Conservation (phyloP, 2,888 invertebrate species). For the Coenonympha arcania region DNA sequence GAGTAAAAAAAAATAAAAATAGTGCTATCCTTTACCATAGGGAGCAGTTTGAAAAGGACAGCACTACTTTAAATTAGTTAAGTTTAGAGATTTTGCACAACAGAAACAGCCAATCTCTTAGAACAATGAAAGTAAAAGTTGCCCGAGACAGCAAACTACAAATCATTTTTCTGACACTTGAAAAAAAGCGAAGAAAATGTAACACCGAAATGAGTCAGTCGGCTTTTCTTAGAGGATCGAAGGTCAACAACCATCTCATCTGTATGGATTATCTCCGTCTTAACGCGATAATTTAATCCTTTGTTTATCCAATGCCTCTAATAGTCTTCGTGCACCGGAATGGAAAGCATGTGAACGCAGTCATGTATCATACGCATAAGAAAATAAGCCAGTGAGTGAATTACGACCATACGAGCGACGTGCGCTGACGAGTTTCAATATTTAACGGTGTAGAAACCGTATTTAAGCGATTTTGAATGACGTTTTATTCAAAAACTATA, state of each 20-base stretch:
- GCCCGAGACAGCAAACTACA: background rate
- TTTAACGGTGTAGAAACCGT: no score
- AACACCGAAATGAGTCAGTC: conserved; percentile 29
- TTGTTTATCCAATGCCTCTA: conserved; percentile 70
- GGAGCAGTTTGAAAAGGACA: no score
- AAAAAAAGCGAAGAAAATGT: conserved; percentile 15
- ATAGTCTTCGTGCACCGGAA: conserved; percentile 61
- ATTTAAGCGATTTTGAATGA: no score
- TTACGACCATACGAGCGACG: conserved; percentile 40
- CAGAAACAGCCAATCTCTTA: no score
- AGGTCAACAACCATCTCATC: conserved; percentile 70
- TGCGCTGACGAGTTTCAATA: conserved; percentile 39
- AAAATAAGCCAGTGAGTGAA: conserved; percentile 64
- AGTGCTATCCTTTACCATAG: no score
- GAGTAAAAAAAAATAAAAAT: no score
- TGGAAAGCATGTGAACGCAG: conserved; percentile 52
- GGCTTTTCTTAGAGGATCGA: conserved; percentile 39
- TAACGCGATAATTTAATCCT: conserved; percentile 70
- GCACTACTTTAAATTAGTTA: no score
- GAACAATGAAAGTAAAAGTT: background rate
- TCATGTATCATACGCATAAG: conserved; percentile 69
- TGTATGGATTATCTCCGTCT: conserved; percentile 68
- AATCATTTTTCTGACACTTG: conserved; percentile 6
- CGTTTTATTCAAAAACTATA: no score
- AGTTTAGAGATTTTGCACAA: no score